These are phyloP conservation scores for Pseudocheirus occidentalis DNA, from an alignment of 2,797 vertebrate genomes.

Conservation along the genomic window DNA sequence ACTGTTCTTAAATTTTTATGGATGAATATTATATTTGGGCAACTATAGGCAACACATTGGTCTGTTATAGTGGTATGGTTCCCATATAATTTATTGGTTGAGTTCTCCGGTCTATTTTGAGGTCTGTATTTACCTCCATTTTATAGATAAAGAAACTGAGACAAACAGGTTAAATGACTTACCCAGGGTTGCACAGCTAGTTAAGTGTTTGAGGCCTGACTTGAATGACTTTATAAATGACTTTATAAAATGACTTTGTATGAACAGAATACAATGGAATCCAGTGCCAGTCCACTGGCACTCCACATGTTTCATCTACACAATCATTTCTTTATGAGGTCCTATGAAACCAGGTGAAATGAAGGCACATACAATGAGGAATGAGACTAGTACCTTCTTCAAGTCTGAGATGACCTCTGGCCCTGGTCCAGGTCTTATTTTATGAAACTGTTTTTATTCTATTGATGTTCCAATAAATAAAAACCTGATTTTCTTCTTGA, in stretches of 20 bases:
- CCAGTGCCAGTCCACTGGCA: background rate
- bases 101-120: background rate
- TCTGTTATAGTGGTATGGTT: background rate
- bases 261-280: background rate
- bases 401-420: background rate
- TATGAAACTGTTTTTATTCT: background rate
- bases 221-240: background rate
- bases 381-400: background rate
- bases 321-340: background rate
- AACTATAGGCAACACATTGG: background rate
- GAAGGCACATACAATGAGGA: background rate
- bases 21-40: background rate
- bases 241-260: too few relatives aligned
- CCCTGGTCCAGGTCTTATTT: background rate
- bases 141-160: background rate
- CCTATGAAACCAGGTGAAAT: background rate
- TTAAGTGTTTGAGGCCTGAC: background rate
- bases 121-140: background rate
- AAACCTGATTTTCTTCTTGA: background rate
- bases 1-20: background rate
- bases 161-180: background rate
- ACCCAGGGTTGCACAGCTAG: background rate
- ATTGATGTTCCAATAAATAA: background rate
- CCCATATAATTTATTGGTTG: background rate
- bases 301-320: background rate